Evolutionary conservation across 2,797 vertebrate genomes (phyloP).

Genomic region (Sebastes diploproa): DNA sequence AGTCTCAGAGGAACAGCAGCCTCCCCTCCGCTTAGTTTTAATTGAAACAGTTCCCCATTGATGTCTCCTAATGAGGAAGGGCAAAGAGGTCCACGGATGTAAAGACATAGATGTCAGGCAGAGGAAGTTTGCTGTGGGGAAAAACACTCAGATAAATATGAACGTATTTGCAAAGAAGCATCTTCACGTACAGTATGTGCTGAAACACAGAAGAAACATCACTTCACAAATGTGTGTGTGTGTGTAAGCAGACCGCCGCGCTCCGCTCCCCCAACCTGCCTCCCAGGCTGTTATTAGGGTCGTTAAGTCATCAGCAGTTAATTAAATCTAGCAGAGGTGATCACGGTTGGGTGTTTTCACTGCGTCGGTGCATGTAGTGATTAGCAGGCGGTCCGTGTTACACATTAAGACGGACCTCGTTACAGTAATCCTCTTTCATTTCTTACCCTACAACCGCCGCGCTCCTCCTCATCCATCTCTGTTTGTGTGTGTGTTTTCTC

Average conservation of each 20-base stretch:
- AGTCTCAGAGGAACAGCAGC: neutral
- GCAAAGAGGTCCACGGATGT: neutral
- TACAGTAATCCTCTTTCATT: constrained; percentile 27
- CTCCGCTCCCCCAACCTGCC: constrained; percentile 11
- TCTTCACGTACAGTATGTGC: neutral
- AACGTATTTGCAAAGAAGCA: neutral
- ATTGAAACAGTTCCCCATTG: constrained; percentile 11
- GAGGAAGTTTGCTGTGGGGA: neutral
- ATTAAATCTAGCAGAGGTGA: constrained; percentile 61
- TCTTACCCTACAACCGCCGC: neutral
- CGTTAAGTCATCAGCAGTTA: constrained; percentile 60
- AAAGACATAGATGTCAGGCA: neutral
- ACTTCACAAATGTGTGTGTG: neutral
- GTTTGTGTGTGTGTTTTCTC: neutral
- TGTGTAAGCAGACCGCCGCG: neutral
- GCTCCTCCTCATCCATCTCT: neutral
- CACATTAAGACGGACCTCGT: constrained; percentile 23
- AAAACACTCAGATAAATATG: neutral
- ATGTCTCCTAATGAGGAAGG: neutral
- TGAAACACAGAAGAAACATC: neutral
- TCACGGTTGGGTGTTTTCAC: constrained; percentile 38
- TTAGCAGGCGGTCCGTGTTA: constrained; percentile 26
- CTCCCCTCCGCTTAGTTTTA: neutral
- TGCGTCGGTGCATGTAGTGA: constrained; percentile 28
- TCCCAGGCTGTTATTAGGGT: constrained; percentile 51